Conservation (phyloP, 2,888 invertebrate species). For the Leucophenga montana region DNA sequence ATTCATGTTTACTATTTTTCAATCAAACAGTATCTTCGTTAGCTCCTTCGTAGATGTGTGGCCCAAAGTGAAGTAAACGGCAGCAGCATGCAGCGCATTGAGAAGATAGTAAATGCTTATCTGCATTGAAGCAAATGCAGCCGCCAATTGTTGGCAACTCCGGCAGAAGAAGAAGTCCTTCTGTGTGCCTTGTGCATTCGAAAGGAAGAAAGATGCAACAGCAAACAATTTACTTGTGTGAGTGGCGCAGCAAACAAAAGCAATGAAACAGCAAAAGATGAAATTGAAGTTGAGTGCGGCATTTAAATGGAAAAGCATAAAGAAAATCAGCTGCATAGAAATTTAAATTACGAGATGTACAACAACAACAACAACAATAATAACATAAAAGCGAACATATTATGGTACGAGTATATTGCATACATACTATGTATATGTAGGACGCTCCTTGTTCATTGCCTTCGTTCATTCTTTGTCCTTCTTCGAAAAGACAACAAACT, state of each 20-base stretch:
- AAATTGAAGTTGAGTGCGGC: conserved; percentile 47
- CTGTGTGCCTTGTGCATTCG: conserved; percentile 11
- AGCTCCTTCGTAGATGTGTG: conserved; percentile 21
- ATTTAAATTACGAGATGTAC: neutral
- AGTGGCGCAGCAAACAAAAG: neutral
- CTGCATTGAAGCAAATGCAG: conserved; percentile 59
- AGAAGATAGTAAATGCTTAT: conserved; percentile 54
- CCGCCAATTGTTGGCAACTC: conserved; percentile 32
- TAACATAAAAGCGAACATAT: neutral
- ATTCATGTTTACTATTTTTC: too few species aligned
- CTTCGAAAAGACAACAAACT: conserved; percentile 29
- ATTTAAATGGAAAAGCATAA: conserved; percentile 39
- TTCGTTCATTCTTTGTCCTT: neutral
- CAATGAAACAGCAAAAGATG: conserved; percentile 36
- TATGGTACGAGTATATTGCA: too few species aligned
- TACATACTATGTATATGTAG: neutral
- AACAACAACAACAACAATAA: neutral
- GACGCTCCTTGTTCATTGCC: neutral
- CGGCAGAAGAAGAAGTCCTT: conserved; percentile 4
- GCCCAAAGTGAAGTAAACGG: neutral
- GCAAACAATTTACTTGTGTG: neutral
- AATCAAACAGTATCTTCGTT: too few species aligned
- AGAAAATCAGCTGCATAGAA: conserved; percentile 37
- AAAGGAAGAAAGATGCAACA: neutral
- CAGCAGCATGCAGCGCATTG: conserved; percentile 42